Base-by-base conservation (phyloP, 2,113 vertebrate species). In the Saguinus midas region DNA sequence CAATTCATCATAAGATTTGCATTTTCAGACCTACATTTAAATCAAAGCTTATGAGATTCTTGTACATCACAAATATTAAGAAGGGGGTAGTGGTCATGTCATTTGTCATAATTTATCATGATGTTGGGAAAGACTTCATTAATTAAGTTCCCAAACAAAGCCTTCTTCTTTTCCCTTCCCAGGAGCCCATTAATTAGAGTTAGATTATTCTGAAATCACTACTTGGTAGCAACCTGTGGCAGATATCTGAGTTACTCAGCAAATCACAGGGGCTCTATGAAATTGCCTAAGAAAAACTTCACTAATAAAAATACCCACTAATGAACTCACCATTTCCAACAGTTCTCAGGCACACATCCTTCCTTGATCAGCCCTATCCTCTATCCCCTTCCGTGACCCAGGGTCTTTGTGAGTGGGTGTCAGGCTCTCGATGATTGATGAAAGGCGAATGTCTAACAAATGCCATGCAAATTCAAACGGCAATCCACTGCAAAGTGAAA, bases 41-140 rank as follows among this genome's bases (percentile, higher is more conserved):
- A 81, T 94, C 50, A 93, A 92, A 58, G 70, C 21, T 43, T n/a
- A 29, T 20, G 64, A 25, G 52, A 78, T 52, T 92, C 40, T 79
- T 84, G 84, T 85, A 92, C 50, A 10, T 73, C 76, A 80, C 76
- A 81, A 66, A 92, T 50, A 55, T 35, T 73, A 82, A 83, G 73
- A 80, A 78, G 21, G 4, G 43, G 4, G 37, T 50, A 37, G 13
- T 48, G 13, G 55, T 21, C 27, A 0, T 94, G 37, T 32, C 35
- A 50, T 95, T 85, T 96, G 73, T 88, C 52, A 82, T 43, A 70
- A 40, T 70, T 68, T 90, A 68, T 58, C 91, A 76, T 35, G 43
- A 94, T 85, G 43, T 45, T 90, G 73, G 37, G 50, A 68, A 95
- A 95, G 72, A n/a, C 52, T 87, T 95, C 16, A 95, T 95, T 96